phyloP scores from a whole-genome alignment of 2,797 vertebrate species.

The Lacerta agilis region DNA sequence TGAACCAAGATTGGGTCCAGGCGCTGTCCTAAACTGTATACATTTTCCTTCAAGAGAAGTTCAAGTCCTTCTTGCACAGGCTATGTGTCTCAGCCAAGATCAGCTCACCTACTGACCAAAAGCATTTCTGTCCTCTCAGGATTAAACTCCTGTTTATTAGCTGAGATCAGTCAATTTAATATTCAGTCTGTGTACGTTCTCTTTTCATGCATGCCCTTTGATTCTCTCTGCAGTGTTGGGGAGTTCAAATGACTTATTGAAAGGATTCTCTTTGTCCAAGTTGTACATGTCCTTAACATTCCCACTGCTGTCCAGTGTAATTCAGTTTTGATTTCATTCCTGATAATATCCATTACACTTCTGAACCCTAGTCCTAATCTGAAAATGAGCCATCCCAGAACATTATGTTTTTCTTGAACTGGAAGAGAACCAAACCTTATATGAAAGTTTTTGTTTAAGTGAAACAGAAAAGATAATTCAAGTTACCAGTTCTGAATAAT shows the following conservation, averaged over 20 bases:
- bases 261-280: constrained; percentile 3
- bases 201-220: not conserved
- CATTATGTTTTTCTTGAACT: not conserved
- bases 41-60: not conserved
- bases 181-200: not conserved
- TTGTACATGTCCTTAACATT: not conserved
- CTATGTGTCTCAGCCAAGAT: not conserved
- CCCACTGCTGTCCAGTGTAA: not conserved
- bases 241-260: not conserved
- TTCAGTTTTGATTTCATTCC: not conserved
- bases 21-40: not conserved
- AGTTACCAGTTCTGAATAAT: not conserved
- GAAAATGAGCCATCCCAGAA: too few relatives aligned
- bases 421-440: not conserved
- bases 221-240: not conserved
- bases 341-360: not conserved
- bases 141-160: not conserved
- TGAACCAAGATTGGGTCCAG: not conserved
- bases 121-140: not conserved
- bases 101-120: not conserved
- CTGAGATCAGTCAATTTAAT: not conserved
- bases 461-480: not conserved
- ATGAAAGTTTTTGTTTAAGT: not conserved
- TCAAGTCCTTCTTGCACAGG: not conserved
- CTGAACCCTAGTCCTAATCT: not conserved